These are phyloP conservation scores for Corvus moneduloides DNA, from an alignment of 2,113 vertebrate genomes.

Conservation along the genomic window DNA sequence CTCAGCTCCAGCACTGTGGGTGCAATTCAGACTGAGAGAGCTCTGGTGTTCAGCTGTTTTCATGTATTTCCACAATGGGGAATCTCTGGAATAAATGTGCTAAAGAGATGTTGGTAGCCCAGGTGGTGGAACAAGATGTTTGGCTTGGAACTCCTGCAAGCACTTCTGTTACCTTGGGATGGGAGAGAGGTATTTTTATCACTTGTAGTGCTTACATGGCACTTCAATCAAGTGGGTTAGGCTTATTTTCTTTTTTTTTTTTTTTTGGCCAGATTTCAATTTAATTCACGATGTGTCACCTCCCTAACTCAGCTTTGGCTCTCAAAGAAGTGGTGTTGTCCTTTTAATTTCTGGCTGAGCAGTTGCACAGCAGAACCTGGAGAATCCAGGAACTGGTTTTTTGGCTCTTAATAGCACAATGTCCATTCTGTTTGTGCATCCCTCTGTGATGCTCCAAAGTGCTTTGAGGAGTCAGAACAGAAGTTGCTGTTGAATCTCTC, in stretches of 20 bases:
- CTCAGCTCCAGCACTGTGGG: neutral
- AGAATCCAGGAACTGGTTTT: neutral
- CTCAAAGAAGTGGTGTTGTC: neutral
- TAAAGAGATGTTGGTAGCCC: neutral
- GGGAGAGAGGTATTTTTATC: neutral
- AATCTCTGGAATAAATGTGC: neutral
- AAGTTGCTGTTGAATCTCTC: neutral
- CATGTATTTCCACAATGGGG: neutral
- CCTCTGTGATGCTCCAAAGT: neutral
- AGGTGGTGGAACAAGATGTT: neutral
- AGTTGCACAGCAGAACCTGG: fast-evolving
- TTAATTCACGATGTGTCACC: neutral
- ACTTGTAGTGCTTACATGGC: neutral
- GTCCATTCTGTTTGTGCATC: neutral
- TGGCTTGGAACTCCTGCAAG: neutral
- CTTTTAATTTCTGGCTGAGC: neutral
- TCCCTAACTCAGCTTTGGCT: neutral
- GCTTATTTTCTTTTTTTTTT: neutral
- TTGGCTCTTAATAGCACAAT: fast-evolving
- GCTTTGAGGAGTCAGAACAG: neutral
- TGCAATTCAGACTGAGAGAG: fast-evolving
- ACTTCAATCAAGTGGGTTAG: neutral
- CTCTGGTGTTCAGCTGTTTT: neutral
- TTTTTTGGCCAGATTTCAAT: neutral
- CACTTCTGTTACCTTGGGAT: neutral